Evolutionary conservation across 2,113 vertebrate species (phyloP).

Genomic region (Catharus minimus): DNA sequence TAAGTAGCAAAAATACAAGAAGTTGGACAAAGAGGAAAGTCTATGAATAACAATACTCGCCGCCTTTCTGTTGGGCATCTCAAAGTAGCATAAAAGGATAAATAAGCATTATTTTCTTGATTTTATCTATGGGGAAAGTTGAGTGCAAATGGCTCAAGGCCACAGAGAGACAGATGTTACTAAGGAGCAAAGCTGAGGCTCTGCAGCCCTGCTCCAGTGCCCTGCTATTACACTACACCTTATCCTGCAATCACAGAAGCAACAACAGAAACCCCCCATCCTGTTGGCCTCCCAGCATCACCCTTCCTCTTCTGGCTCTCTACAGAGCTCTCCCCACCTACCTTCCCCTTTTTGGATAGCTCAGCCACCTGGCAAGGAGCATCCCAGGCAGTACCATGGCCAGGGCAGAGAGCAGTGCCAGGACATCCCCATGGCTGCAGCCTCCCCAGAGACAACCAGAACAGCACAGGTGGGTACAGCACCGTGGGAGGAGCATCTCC

Average conservation of each 20-base stretch:
- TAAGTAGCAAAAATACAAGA: not conserved
- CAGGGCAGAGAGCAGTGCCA: not conserved
- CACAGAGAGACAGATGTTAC: not conserved
- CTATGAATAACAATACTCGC: not conserved
- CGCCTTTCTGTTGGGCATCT: not conserved
- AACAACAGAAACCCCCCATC: not conserved
- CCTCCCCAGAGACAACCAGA: not conserved
- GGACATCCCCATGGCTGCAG: not conserved
- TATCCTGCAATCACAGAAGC: not conserved
- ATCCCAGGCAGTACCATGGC: not conserved
- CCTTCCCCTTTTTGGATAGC: not conserved
- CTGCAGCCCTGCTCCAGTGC: not conserved
- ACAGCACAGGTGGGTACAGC: accelerated
- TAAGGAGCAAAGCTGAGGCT: not conserved
- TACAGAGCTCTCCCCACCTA: not conserved
- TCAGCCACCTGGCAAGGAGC: not conserved
- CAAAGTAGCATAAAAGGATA: not conserved
- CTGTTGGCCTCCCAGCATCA: not conserved
- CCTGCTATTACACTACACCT: not conserved
- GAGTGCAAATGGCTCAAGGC: not conserved
- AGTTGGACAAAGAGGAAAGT: accelerated
- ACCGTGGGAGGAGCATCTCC: not conserved
- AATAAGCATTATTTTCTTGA: not conserved
- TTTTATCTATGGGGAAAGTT: not conserved
- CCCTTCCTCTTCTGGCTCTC: not conserved